phyloP scores from a whole-genome alignment of 1,140 invertebrate genomes.

The Hormaphis cornu region DNA sequence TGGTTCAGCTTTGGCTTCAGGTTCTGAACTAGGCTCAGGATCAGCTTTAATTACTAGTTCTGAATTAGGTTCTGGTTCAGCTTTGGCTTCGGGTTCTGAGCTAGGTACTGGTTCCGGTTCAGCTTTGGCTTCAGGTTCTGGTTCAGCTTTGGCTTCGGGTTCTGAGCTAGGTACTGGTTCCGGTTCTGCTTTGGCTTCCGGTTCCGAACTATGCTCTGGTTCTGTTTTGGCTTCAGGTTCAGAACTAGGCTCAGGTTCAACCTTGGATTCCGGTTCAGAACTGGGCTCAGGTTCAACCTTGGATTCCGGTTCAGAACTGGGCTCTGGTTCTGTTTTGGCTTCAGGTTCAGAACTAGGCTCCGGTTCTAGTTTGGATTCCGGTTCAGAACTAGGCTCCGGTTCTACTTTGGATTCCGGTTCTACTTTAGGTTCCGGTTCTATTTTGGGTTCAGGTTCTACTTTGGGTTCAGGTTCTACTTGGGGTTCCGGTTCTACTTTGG shows the following conservation, averaged over 20 bases:
- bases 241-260: constrained; percentile 41
- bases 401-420: constrained; percentile 24
- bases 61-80: constrained; percentile 40
- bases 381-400: constrained; percentile 40
- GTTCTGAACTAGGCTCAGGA: constrained; percentile 39
- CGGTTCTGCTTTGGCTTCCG: constrained; percentile 38
- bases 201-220: constrained; percentile 39
- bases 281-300: constrained; percentile 36
- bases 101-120: constrained; percentile 36
- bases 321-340: constrained; percentile 15
- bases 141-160: constrained; percentile 36
- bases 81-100: constrained; percentile 36
- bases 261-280: constrained; percentile 38
- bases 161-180: constrained; percentile 35
- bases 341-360: constrained; percentile 40
- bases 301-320: constrained; percentile 30
- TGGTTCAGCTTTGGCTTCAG: constrained; percentile 38
- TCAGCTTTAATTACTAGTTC: constrained; percentile 39
- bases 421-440: constrained; percentile 36
- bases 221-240: constrained; percentile 34
- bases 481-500: constrained; percentile 42
- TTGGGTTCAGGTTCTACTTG: constrained; percentile 38
- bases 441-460: constrained; percentile 40
- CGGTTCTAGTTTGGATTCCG: constrained; percentile 39
- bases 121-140: constrained; percentile 36